Conservation (phyloP, 2,797 vertebrate genomes). For the Rhodeus uyekii region DNA sequence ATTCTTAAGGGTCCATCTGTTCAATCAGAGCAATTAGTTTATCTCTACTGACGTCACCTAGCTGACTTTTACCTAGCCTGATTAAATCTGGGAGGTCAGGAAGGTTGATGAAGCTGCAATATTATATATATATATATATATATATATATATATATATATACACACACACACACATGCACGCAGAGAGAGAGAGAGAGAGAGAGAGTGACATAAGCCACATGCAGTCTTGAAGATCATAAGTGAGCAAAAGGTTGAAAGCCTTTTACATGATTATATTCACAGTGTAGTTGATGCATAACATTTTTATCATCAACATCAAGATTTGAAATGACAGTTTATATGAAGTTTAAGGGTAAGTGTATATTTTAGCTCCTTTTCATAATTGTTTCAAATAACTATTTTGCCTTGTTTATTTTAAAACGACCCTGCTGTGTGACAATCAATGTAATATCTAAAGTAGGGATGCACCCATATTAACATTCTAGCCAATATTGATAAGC, state of each 20-base stretch:
- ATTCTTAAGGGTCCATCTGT: slow-evolving; percentile 50
- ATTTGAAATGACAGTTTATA: neutral
- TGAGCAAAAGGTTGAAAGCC: neutral
- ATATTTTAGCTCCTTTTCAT: neutral
- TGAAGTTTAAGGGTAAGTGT: neutral
- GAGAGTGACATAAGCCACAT: no score
- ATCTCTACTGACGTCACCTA: slow-evolving; percentile 31
- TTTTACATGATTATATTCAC: neutral
- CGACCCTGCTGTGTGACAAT: neutral
- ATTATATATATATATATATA: neutral
- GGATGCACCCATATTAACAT: neutral
- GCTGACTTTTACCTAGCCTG: slow-evolving; percentile 8
- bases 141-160: neutral
- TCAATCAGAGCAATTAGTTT: slow-evolving; percentile 39
- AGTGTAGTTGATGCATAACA: no score
- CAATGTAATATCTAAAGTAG: neutral
- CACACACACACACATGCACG: neutral
- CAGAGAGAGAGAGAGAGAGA: no score
- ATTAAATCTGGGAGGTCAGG: slow-evolving; percentile 42
- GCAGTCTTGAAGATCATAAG: neutral
- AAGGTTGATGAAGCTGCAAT: slow-evolving; percentile 21
- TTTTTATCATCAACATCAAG: no score
- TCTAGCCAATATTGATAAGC: no score
- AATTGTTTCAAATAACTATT: neutral
- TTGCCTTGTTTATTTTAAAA: neutral